Evolutionary conservation across 2,888 invertebrate species (phyloP).

Genomic region (Drymonia ruficornis): DNA sequence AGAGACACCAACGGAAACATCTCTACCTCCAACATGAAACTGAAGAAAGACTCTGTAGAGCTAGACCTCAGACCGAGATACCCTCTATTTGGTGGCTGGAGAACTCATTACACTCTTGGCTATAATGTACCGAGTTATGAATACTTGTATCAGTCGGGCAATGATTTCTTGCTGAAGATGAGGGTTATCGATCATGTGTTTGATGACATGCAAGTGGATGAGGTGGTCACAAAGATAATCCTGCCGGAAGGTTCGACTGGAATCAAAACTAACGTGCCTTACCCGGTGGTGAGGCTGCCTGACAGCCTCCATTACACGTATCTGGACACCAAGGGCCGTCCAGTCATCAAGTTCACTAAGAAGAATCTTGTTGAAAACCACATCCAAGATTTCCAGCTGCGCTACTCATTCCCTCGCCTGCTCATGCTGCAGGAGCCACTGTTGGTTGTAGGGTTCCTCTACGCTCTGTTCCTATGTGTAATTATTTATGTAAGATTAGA

Average conservation of each 20-base stretch:
- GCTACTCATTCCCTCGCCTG: constrained; percentile 94
- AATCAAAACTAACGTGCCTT: constrained; percentile 93
- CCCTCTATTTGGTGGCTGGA: constrained; percentile 99
- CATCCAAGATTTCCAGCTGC: constrained; percentile 96
- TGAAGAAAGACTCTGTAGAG: constrained; percentile 96
- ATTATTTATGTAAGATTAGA: constrained; percentile 98
- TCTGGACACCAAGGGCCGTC: constrained; percentile 96
- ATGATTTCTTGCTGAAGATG: constrained; percentile 94
- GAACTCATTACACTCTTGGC: constrained; percentile 97
- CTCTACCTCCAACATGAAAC: constrained; percentile 96
- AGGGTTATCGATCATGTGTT: constrained; percentile 98
- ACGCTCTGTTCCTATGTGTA: constrained; percentile 94
- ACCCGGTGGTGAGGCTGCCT: constrained; percentile 88
- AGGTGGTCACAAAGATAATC: constrained; percentile 94
- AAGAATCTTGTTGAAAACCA: constrained; percentile 97
- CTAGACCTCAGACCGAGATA: constrained; percentile 98
- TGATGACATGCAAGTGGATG: constrained; percentile 98
- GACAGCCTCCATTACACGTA: constrained; percentile 95
- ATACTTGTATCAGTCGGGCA: constrained; percentile 93
- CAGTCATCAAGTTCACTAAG: constrained; percentile 92
- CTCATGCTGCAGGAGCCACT: constrained; percentile 97
- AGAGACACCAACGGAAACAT: constrained; percentile 99
- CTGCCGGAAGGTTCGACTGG: constrained; percentile 97
- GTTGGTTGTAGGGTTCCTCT: constrained; percentile 94
- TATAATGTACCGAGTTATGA: constrained; percentile 99